Evolutionary conservation across 2,888 invertebrate genomes (phyloP), one percentile per base, ranked within the genome.

Genomic region (Andrena hattorfiana): DNA sequence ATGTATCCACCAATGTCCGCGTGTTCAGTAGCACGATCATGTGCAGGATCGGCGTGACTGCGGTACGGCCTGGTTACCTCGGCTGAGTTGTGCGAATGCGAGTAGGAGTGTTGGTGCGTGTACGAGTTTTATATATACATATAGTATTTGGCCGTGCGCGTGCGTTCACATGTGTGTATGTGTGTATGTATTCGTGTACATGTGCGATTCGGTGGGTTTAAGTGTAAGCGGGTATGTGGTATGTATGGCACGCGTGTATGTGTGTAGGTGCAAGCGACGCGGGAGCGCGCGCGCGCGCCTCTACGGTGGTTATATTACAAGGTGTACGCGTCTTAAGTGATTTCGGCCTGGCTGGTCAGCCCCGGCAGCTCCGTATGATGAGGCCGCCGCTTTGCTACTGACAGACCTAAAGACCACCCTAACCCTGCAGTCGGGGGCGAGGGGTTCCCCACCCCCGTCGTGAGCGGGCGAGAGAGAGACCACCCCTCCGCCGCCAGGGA

Each of bases 301-400:
- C 87, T 88, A 87, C 89, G 89, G 86, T 85, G 87, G 86, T 90
- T 92, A 91, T 90, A 88, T 92, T 92, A 91, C 93, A 93, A 93
- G 93, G 92, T 91, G 92, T 91, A 91, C 92, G 93, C 93, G 93
- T 92, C 93, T 94, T 94, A 93, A 90, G 92, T 91, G 90, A 90
- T 92, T 90, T 91, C 91, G 93, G 92, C 92, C 93, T 92, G 92
- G 93, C 93, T 90, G 91, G 90, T 89, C 91, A 90, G 92, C 92
- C 92, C 42, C 92, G 91, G 93, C 93, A 93, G 93, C 93, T 93
- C 94, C 93, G 94, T 94, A 92, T 93, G 93, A 94, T 92, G 92
- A 94, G 94, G 94, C 94, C 93, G 94, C 94, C 94, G 94, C 94
- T 94, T 94, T 92, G 92, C 94, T 94, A 94, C 94, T 94, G 93